Percentiles rank a stretch among this genome's conserved stretches.
phyloP scores from a whole-genome alignment of 2,113 vertebrate species.

The Neotoma lepida region DNA sequence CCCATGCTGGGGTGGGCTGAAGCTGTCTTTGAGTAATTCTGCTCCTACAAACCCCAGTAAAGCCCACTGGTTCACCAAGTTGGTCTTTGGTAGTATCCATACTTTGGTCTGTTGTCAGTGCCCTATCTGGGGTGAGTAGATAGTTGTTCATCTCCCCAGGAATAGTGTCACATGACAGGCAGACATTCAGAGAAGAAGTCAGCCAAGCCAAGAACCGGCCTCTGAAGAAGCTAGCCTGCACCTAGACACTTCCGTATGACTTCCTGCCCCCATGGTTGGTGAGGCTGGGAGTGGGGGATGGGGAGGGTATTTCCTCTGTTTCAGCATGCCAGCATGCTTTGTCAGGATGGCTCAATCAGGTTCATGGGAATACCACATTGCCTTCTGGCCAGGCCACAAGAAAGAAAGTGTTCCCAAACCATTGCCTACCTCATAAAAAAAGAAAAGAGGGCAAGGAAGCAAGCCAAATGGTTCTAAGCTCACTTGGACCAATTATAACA shows the following conservation, averaged over 20 bases:
- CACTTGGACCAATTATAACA: neutral
- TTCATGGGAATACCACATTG: accelerated
- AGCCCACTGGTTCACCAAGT: too few species aligned
- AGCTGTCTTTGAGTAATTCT: neutral
- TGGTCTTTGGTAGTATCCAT: neutral
- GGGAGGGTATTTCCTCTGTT: neutral
- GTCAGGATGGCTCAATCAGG: accelerated
- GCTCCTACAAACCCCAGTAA: neutral
- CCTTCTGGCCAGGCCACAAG: neutral
- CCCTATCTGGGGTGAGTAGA: neutral
- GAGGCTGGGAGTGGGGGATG: neutral
- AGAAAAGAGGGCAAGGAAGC: neutral
- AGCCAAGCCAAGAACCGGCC: neutral
- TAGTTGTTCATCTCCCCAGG: neutral
- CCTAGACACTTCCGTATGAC: neutral
- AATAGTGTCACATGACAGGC: neutral
- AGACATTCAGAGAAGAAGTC: neutral
- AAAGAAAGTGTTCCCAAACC: neutral
- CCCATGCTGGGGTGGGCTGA: neutral
- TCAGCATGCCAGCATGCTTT: too few species aligned
- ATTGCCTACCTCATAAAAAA: neutral
- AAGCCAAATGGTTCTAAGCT: neutral
- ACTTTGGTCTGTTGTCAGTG: neutral
- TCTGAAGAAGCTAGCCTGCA: neutral
- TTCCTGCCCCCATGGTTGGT: neutral